Conservation (phyloP, 2,888 invertebrate genomes). For the Thumatha senex region DNA sequence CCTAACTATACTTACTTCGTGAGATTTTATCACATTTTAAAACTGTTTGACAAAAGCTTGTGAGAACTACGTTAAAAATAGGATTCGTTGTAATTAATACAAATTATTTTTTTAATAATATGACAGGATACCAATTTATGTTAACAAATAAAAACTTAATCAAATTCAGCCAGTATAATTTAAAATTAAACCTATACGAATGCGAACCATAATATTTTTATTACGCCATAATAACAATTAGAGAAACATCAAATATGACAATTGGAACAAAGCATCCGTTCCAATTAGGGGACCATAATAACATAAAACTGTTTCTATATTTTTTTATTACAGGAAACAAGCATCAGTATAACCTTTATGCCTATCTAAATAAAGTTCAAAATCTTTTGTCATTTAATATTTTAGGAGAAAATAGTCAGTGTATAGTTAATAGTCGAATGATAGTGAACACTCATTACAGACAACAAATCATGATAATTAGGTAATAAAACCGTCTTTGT, state of each 20-base stretch:
- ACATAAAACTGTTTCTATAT: conserved; percentile 53
- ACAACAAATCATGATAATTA: conserved; percentile 81
- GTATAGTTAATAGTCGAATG: conserved; percentile 50
- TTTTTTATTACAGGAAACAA: conserved; percentile 11
- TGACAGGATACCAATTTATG: background rate
- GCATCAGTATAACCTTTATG: conserved; percentile 6
- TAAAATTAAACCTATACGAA: conserved; percentile 4
- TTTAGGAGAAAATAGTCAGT: conserved; percentile 4
- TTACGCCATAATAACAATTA: conserved; percentile 37
- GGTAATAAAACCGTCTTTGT: conserved; percentile 70
- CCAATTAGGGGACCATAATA: conserved; percentile 68
- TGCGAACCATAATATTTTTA: conserved; percentile 20
- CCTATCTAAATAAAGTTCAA: conserved; percentile 17
- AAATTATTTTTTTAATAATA: too few relatives aligned
- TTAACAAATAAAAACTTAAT: conserved; percentile 6
- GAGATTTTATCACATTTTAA: too few relatives aligned
- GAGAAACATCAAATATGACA: conserved; percentile 51
- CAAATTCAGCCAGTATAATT: background rate
- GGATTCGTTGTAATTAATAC: too few relatives aligned
- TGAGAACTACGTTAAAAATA: too few relatives aligned
- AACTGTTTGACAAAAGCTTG: too few relatives aligned
- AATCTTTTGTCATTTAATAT: conserved; percentile 12
- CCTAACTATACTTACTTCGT: too few relatives aligned
- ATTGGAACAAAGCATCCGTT: conserved; percentile 62
- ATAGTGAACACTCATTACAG: conserved; percentile 67